Percentiles rank a stretch among this genome's conserved stretches.
Conservation (phyloP, 2,888 invertebrate genomes). For the Anaspis maculata region DNA sequence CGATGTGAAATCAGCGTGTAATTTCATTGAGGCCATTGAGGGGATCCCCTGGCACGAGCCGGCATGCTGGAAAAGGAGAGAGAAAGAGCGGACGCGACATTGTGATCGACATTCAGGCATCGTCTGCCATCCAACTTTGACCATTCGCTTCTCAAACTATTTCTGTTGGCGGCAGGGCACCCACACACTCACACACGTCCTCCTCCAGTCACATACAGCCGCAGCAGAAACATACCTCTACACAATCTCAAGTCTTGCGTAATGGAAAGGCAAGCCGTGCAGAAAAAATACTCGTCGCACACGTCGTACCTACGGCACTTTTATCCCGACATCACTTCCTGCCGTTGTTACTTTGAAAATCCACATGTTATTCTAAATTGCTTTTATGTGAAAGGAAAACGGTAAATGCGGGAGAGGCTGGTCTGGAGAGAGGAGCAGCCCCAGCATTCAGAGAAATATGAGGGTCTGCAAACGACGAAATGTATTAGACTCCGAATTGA, state of each 20-base stretch:
- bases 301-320: conserved; percentile 8
- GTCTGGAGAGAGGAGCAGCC: too few relatives aligned
- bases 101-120: conserved; percentile 25
- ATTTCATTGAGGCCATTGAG: conserved; percentile 19
- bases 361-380: conserved; percentile 10
- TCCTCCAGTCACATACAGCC: too few relatives aligned
- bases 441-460: conserved; percentile 5
- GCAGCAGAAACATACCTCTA: too few relatives aligned
- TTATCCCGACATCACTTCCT: too few relatives aligned
- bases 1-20: conserved; percentile 23
- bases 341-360: conserved; percentile 8
- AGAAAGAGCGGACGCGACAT: conserved; percentile 11
- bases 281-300: conserved; percentile 24
- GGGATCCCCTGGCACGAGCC: conserved; percentile 15
- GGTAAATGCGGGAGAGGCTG: too few relatives aligned
- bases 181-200: too few relatives aligned
- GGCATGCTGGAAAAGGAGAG: too few relatives aligned
- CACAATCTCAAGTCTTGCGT: conserved; percentile 21
- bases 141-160: conserved; percentile 28
- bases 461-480: conserved; percentile 9
- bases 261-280: conserved; percentile 25
- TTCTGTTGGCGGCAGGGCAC: too few relatives aligned
- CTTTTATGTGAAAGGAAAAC: conserved; percentile 5
- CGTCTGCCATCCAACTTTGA: conserved; percentile 29
- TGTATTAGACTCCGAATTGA: conserved; percentile 8